These are phyloP conservation scores for Botia almorhae DNA, from an alignment of 2,797 vertebrate species.

Conservation along the genomic window DNA sequence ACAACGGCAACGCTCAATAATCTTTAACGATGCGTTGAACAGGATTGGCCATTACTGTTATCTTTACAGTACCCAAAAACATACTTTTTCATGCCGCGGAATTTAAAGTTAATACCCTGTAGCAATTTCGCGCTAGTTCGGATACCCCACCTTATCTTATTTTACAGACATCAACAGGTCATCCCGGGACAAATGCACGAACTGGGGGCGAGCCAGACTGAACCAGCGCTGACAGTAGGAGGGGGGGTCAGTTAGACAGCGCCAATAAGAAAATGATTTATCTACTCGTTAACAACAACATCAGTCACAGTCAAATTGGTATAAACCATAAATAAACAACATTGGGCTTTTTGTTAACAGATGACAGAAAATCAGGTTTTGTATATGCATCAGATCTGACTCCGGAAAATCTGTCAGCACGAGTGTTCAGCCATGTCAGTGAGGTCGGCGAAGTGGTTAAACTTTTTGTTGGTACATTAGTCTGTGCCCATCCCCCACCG, in stretches of 20 bases:
- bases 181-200: constrained; percentile 84
- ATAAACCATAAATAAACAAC: neutral
- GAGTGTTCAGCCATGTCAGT: constrained; percentile 48
- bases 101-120: constrained; percentile 39
- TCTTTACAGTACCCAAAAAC: constrained; percentile 30
- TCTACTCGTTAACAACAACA: constrained; percentile 56
- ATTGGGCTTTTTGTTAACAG: neutral
- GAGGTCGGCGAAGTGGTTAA: constrained; percentile 67
- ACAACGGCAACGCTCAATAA: constrained; percentile 46
- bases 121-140: constrained; percentile 54
- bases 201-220: constrained; percentile 83
- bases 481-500: constrained; percentile 58
- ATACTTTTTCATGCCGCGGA: constrained; percentile 27
- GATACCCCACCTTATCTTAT: constrained; percentile 79
- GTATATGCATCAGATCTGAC: constrained; percentile 21
- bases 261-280: constrained; percentile 73
- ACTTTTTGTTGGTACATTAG: constrained; percentile 70
- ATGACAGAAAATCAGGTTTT: constrained; percentile 8
- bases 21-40: constrained; percentile 39
- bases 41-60: neutral
- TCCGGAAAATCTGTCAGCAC: constrained; percentile 52
- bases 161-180: constrained; percentile 86
- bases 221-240: constrained; percentile 65
- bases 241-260: constrained; percentile 57
- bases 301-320: constrained; percentile 19